phyloP scores from a whole-genome alignment of 2,888 invertebrate species.

The Monoplex corrugatus region DNA sequence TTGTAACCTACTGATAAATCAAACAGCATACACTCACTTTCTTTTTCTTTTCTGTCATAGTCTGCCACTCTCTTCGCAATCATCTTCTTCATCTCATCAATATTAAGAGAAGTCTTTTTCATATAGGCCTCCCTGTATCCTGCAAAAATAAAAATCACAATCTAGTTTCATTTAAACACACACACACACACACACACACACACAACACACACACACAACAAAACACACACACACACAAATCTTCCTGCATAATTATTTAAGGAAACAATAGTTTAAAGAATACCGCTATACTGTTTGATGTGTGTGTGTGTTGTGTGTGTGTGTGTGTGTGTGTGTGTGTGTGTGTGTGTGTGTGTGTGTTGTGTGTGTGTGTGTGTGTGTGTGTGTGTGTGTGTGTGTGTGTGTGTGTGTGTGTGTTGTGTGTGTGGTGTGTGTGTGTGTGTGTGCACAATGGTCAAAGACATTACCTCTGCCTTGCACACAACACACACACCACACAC shows the following conservation, averaged over 20 bases:
- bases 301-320: neutral
- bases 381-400: no score
- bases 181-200: neutral
- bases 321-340: neutral
- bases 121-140: slow-evolving; percentile 36
- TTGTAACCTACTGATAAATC: neutral
- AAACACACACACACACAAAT: neutral
- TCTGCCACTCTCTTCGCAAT: neutral
- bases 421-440: no score
- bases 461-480: no score
- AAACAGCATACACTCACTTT: neutral
- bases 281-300: neutral
- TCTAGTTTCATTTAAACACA: neutral
- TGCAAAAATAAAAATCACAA: no score
- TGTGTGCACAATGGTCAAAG: no score
- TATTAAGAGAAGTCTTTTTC: neutral
- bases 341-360: neutral
- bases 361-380: no score
- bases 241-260: neutral
- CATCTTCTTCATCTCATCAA: slow-evolving; percentile 36
- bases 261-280: neutral
- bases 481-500: no score
- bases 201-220: neutral
- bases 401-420: no score
- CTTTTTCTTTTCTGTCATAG: slow-evolving; percentile 10